Evolutionary conservation across 2,797 vertebrate species (phyloP).

Genomic region (Rousettus madagascariensis): DNA sequence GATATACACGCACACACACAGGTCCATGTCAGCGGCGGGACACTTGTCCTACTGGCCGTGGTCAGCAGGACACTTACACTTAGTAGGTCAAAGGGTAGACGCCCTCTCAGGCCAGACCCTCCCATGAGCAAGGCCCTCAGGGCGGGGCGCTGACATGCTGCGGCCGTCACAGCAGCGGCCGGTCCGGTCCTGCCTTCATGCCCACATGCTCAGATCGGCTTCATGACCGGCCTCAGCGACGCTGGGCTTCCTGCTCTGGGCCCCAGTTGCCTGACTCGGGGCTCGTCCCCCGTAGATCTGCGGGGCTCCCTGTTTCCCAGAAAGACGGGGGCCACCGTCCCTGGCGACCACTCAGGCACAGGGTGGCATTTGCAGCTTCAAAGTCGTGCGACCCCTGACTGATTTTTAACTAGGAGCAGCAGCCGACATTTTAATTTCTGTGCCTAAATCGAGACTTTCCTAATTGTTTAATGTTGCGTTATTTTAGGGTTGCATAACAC

Average conservation of each 20-base stretch:
- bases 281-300: accelerated
- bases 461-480: no score
- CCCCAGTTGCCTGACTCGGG: not conserved
- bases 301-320: not conserved
- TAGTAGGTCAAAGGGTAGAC: not conserved
- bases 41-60: accelerated
- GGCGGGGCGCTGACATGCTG: accelerated
- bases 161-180: accelerated
- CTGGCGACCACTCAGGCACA: accelerated
- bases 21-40: not conserved
- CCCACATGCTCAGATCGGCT: accelerated
- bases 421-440: not conserved
- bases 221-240: accelerated
- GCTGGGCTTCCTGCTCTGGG: not conserved
- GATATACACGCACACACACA: no score
- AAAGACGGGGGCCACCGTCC: no score
- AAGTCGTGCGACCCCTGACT: not conserved
- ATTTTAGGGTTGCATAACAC: not conserved
- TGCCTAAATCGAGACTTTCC: not conserved
- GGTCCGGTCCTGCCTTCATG: not conserved
- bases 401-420: not conserved
- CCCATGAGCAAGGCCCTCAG: not conserved
- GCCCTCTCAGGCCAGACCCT: not conserved
- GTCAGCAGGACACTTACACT: not conserved
- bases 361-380: not conserved